Percentiles rank a stretch among this genome's conserved stretches.
Evolutionary conservation across 2,797 vertebrate species (phyloP).

Genomic region (Parotocinclus haroldoi): DNA sequence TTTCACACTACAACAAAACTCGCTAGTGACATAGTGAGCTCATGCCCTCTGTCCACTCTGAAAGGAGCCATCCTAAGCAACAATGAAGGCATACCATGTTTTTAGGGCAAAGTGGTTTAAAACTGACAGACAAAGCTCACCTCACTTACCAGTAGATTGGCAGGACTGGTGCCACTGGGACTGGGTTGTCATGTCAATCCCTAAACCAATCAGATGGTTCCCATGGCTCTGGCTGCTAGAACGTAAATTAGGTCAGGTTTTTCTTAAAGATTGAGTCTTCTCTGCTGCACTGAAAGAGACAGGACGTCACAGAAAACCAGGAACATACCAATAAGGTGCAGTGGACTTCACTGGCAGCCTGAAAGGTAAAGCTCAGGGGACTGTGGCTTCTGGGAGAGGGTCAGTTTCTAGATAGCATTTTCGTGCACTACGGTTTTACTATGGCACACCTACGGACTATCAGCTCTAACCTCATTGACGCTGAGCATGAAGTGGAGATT

Average conservation of each 20-base stretch:
- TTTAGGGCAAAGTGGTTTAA: no score
- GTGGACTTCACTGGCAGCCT: constrained; percentile 51
- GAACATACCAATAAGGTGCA: constrained; percentile 58
- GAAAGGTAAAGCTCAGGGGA: constrained; percentile 32
- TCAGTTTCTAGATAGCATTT: not conserved
- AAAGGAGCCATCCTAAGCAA: no score
- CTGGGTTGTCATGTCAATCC: constrained; percentile 43
- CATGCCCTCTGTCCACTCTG: constrained; percentile 29
- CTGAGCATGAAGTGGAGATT: not conserved
- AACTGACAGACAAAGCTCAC: no score
- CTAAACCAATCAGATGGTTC: constrained; percentile 51
- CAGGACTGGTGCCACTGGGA: constrained; percentile 38
- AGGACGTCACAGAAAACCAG: constrained; percentile 61
- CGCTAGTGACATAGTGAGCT: not conserved
- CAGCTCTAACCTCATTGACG: no score
- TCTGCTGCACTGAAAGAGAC: constrained; percentile 20
- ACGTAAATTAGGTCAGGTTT: constrained; percentile 55
- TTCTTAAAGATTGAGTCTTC: constrained; percentile 48
- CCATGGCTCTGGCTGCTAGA: constrained; percentile 34
- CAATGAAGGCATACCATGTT: no score
- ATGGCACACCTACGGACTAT: not conserved
- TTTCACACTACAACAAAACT: no score
- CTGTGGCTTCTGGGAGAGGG: not conserved
- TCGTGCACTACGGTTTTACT: not conserved
- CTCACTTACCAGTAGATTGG: constrained; percentile 36